Base-by-base conservation (phyloP, 2,797 vertebrate genomes). In the Tamandua tetradactyla region DNA sequence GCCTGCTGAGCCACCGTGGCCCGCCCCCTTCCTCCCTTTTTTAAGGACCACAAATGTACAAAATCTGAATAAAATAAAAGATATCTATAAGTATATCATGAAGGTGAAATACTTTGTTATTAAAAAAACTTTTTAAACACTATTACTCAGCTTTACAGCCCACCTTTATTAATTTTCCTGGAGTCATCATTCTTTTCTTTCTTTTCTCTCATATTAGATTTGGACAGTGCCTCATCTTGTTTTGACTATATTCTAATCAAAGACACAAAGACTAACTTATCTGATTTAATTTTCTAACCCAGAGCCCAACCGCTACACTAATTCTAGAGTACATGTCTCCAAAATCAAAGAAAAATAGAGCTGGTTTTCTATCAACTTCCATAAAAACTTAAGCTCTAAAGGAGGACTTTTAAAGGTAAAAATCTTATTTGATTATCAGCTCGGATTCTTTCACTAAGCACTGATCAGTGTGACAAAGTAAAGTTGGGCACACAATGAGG, bases 1-100 rank as follows among this genome's bases (percentile, higher is more conserved):
- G n/a, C n/a, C n/a, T n/a, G n/a, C n/a, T n/a, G n/a, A n/a, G n/a
- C n/a, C n/a, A n/a, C n/a, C n/a, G n/a, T n/a, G n/a, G n/a, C n/a
- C n/a, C n/a, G n/a, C n/a, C n/a, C n/a, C n/a, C n/a, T n/a, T 59
- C 18, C 8, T 76, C 37, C 71, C 37, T 83, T 68, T 68, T 37
- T 37, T 68, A 37, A 37, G 35, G 68, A 84, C n/a, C 42, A 91
- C 64, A 82, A 81, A 88, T 23, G 49, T 55, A 90, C 40, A 84
- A n/a, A 96, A 93, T 76, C 27, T 94, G 78, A 92, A 90, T 69
- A 66, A 64, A 93, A 82, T 47, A 92, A 91, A 92, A 69, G 72
- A 27, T 52, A 81, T 47, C 59, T 91, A 49, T 42, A 64, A 82
- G 23, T 61, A 13, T 20, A 72, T 49, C 22, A 42, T 12, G 44